A percentile compares a stretch with the other conserved stretches of the same genome.
Evolutionary conservation across 92 coral and sea anemone genomes (phyloP).

Genomic region (Metridium senile): DNA sequence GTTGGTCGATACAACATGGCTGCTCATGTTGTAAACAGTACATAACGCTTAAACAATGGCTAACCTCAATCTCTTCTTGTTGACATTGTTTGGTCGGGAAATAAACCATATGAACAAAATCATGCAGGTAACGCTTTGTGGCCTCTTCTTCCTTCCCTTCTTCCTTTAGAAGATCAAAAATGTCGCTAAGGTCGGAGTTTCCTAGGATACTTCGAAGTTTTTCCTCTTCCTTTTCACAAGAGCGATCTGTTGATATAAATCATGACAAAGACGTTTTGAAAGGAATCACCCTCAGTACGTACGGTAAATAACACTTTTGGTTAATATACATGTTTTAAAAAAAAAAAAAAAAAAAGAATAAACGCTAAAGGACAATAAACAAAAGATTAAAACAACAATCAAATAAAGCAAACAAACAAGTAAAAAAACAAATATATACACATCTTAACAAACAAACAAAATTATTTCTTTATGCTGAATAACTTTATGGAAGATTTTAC

Average conservation of each 20-base stretch:
- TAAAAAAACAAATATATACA: too few species aligned
- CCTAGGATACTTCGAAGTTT: slow-evolving; percentile 42
- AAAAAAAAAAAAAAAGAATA: too few species aligned
- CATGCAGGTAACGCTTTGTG: slow-evolving; percentile 51
- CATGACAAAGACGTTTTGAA: slow-evolving; percentile 30
- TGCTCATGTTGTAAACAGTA: too few species aligned
- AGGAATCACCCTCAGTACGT: background rate
- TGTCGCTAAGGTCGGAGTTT: slow-evolving; percentile 51
- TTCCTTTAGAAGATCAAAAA: slow-evolving; percentile 34
- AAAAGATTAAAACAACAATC: too few species aligned
- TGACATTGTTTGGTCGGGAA: slow-evolving; percentile 38
- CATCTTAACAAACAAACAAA: too few species aligned
- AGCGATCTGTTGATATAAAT: slow-evolving; percentile 10
- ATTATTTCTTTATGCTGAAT: too few species aligned
- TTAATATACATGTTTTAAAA: too few species aligned
- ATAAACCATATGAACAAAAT: slow-evolving; percentile 79
- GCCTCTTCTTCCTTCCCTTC: slow-evolving; percentile 29
- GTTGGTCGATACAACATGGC: too few species aligned
- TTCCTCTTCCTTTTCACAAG: slow-evolving; percentile 7
- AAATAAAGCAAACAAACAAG: too few species aligned
- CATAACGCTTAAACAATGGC: background rate
- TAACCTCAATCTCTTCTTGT: slow-evolving; percentile 48
- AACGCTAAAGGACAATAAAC: too few species aligned
- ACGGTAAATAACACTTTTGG: too few species aligned
- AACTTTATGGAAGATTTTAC: too few species aligned